Evolutionary conservation across 2,113 vertebrate species (phyloP), one percentile per base, ranked within the genome.

Genomic region (Triplophysa dalaica): DNA sequence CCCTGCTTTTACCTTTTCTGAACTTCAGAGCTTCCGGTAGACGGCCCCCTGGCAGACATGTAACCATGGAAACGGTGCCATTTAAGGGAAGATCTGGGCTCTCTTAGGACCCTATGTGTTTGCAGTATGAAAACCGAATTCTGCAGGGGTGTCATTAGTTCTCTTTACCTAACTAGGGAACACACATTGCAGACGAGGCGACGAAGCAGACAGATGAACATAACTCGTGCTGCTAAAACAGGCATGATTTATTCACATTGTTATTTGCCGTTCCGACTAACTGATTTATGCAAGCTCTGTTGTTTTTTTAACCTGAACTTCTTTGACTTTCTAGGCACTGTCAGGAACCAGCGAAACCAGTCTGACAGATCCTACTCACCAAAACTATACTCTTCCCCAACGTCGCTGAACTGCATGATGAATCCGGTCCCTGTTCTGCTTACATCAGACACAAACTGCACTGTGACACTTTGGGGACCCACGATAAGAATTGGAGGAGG

Each of bases 361-460:
- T 70, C 4, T 0, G 33, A 70, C 43, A 16, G 33, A n/a, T 33
- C 48, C 16, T 61, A 70, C 84, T 87, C 88, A 95, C 94, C 93
- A 81, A 90, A 88, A 86, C 81, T 79, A 50, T 83, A 54, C 54
- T 82, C 82, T 81, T 89, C 85, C 21, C 72, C 63, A 54, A 95
- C 77, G n/a, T 89, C 89, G 82, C 83, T 88, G 24, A 93, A 93
- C 52, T 82, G 89, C 19, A 95, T 52, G 22, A 90, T 87, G 89
- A 98, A 98, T 63, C 92, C 94, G 29, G 88, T 86, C 54, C 91
- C 90, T 77, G 84, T 84, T 69, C 83, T 73, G 52, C 87, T 93
- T 74, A 83, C 75, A 63, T 96, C 94, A 84, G 94, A 95, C 83
- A 90, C 76, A 81, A 97, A 98, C 80, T 90, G 85, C 19, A 96